These are phyloP conservation scores for Cryptomyrus ogoouensis DNA, from an alignment of 2,113 vertebrate species.

Conservation along the genomic window DNA sequence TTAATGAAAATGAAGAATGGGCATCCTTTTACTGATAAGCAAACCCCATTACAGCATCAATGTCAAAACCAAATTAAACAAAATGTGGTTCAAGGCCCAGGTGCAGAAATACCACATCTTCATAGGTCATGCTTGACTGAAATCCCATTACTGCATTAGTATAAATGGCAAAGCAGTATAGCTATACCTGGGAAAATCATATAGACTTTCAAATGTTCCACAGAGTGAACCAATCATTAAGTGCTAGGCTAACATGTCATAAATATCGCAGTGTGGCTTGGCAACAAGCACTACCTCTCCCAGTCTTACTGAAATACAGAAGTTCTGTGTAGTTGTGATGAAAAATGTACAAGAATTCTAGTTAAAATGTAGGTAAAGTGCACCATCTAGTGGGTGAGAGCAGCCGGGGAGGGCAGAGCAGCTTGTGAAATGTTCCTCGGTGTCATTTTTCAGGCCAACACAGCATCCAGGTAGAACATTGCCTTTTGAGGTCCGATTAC, in stretches of 20 bases:
- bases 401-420: background rate
- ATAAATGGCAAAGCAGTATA: background rate
- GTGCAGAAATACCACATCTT: background rate
- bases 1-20: background rate
- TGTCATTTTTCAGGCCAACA: background rate
- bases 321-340: background rate
- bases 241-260: background rate
- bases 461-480: background rate
- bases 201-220: background rate
- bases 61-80: background rate
- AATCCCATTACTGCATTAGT: background rate
- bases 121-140: background rate
- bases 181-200: background rate
- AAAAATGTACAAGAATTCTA: background rate
- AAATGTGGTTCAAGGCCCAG: background rate
- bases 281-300: background rate
- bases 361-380: background rate
- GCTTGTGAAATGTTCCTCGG: background rate
- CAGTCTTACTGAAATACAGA: background rate
- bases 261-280: background rate
- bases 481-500: background rate
- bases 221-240: background rate
- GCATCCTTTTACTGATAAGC: slow-evolving; percentile 5
- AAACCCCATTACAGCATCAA: background rate
- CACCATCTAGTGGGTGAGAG: background rate